Evolutionary conservation across 2,888 invertebrate genomes (phyloP).

Genomic region (Nemotelus nigrinus): DNA sequence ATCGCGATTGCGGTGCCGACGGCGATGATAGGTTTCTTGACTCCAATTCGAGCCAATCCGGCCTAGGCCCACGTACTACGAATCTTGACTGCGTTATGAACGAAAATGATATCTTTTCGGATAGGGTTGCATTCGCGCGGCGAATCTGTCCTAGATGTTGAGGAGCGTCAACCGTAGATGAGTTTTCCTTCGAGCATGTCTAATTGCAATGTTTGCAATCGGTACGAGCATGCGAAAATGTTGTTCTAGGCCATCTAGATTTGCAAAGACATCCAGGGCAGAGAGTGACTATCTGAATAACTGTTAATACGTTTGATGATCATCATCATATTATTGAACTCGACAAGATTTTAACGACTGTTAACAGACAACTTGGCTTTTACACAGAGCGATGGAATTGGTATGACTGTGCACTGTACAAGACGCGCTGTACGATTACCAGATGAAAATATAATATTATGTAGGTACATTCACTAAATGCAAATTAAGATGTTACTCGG

Average conservation of each 20-base stretch:
- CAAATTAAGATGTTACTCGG: no score
- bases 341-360: conserved; percentile 15
- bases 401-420: no score
- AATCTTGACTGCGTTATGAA: conserved; percentile 4
- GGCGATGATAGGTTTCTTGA: background rate
- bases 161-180: background rate
- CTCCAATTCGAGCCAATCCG: background rate
- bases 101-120: conserved; percentile 31
- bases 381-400: no score
- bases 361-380: background rate
- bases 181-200: background rate
- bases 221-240: conserved; percentile 20
- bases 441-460: no score
- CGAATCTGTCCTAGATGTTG: conserved; percentile 9
- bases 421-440: no score
- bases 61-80: background rate
- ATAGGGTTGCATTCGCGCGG: conserved; percentile 15
- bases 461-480: no score
- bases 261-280: background rate
- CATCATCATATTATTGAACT: background rate
- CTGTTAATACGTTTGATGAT: conserved; percentile 10
- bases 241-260: conserved; percentile 35
- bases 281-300: conserved; percentile 5
- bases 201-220: conserved; percentile 21
- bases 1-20: background rate